Evolutionary conservation across 2,797 vertebrate species (phyloP).

Genomic region (Danio aesculapii): DNA sequence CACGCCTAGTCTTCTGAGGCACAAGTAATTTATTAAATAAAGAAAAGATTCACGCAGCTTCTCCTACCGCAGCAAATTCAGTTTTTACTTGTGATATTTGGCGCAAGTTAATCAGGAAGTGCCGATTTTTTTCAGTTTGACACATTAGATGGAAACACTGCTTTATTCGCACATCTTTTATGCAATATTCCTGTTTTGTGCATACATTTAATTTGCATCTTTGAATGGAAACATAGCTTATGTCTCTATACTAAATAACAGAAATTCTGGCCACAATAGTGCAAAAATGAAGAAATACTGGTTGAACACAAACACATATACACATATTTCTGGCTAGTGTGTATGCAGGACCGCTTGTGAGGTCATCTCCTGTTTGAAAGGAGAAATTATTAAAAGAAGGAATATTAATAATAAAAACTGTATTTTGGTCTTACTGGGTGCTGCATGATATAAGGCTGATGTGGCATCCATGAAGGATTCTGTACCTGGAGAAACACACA

Average conservation of each 20-base stretch:
- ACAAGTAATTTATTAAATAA: no score
- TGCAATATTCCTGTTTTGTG: no score
- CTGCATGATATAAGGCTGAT: slow-evolving; percentile 98
- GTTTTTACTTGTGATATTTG: no score
- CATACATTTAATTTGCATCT: no score
- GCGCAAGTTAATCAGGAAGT: no score
- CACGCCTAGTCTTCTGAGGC: no score
- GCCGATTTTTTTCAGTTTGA: no score
- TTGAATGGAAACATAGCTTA: no score
- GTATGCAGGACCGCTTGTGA: neutral
- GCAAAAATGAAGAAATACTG: neutral
- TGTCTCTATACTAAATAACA: neutral
- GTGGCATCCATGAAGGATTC: slow-evolving; percentile 98
- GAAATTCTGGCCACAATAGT: neutral
- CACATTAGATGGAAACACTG: no score
- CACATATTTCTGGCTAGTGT: neutral
- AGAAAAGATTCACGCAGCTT: no score
- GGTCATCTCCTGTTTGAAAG: slow-evolving; percentile 10
- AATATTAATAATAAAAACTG: neutral
- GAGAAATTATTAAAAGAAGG: neutral
- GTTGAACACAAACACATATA: neutral
- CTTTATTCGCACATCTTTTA: no score
- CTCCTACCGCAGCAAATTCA: no score
- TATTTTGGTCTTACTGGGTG: slow-evolving; percentile 89
- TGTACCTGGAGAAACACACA: slow-evolving; percentile 83